Base-by-base conservation (phyloP, 2,113 vertebrate species). In the Platysteira castanea region DNA sequence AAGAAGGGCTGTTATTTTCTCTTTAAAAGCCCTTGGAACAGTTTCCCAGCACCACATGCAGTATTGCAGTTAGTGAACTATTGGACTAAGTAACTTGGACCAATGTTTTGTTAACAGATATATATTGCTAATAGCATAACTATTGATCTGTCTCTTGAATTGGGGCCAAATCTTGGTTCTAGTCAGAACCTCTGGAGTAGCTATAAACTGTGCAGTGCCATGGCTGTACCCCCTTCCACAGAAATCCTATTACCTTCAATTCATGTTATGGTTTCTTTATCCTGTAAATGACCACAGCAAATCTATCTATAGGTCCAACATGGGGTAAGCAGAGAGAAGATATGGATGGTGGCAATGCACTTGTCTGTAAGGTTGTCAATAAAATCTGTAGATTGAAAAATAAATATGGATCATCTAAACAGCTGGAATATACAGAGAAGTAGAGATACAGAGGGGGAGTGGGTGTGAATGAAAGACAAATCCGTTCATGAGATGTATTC, bases 1-100 rank as follows among this genome's bases (percentile, higher is more conserved):
- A 87, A 63, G 82, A 83, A 94, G 44, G 33, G 70, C 87, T 93
- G 86, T 90, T 93, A 96, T 95, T 95, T 96, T 95, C 80, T 74
- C 44, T 87, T 89, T 91, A 87, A 95, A 93, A 84, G 68, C 74
- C 47, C 52, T 87, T 47, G 35, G 47, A 92, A 75, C 64, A 71
- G 47, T 61, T 95, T 94, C 52, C 68, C 27, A 68, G 39, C 22
- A 42, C 37, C 46, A 42, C 60, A 42, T 33, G 64, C 60, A 47
- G 46, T 18, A 59, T 10, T 86, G 50, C 56, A 77, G 79, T 74
- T 67, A 70, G 54, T 31, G 39, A 94, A 11, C 42, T 90, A 26
- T 5, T 47, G 42, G n/a, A 41, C 41, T 89, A 70, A 90, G 83
- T 70, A 84, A 81, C 71, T 84, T 19, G 42, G 33, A 57, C 47